Base-by-base conservation (phyloP, 2,888 invertebrate species). In the Therioaphis trifolii region DNA sequence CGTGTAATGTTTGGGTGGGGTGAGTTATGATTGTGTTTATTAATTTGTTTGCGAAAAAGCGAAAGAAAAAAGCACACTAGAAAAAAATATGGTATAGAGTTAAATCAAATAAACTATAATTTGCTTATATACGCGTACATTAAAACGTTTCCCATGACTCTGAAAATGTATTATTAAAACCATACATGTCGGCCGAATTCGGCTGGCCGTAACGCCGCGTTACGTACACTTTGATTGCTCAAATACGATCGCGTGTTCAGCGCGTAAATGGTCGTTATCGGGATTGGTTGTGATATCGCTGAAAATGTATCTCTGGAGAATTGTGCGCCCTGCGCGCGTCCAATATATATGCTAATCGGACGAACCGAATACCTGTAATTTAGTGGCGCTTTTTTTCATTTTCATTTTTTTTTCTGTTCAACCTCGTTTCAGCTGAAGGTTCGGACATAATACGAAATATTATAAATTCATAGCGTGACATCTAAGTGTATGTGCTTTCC, bases 341-440 rank as follows among this genome's bases (percentile, higher is more conserved):
- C 82, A 82, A 82, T 82, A 82, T 82, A 82, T 74, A 82, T 82
- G 82, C 74, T 82, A 82, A 82, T 82, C 71, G 72, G 66, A 82
- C 72, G 82, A 74, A 82, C 74, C 21, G 72, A 82, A 74, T 74
- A 66, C 82, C 82, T 66, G 74, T 82, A 74, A 82, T 82, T 82
- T 82, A 49, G 46, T 82, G 14, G 43, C 58, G 21, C 29, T 80
- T 40, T 76, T 63, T 76, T 49, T 15, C 14, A 27, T 14, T 15
- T 18, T 61, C 49, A 18, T 52, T 66, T 21, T 15, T 5, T 15
- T 40, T 35, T 52, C 27, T 35, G 27, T 76, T 58, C 72, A 74
- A 82, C 61, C 82, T 82, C 61, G 61, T 74, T 82, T 72, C 14
- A 15, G 72, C 46, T 11, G 63, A 80, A 76, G 63, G 35, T 35